Evolutionary conservation across 2,113 vertebrate genomes (phyloP).

Genomic region (Corythornis vintsioides): DNA sequence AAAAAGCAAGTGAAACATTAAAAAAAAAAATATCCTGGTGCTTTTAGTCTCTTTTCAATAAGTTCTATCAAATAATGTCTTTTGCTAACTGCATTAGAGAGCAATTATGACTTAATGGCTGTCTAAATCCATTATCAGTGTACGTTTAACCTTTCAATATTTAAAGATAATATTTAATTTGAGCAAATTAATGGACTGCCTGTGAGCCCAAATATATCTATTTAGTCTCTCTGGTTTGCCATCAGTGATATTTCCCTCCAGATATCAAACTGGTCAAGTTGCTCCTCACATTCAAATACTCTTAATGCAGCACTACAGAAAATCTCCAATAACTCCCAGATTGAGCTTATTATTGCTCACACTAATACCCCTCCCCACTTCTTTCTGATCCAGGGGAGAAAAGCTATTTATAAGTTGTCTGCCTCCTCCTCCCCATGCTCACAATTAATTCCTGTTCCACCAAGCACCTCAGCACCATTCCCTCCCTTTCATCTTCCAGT

Average conservation of each 20-base stretch:
- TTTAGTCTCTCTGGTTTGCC: conserved; percentile 77
- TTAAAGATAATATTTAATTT: conserved; percentile 96
- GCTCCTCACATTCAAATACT: conserved; percentile 26
- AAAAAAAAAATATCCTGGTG: conserved; percentile 58
- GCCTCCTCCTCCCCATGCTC: not conserved
- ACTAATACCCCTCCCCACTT: not conserved
- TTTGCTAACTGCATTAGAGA: conserved; percentile 91
- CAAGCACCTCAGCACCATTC: not conserved
- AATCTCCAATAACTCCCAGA: not conserved
- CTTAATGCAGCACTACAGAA: conserved; percentile 46
- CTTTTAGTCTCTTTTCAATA: conserved; percentile 79
- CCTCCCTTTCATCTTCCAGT: conserved; percentile 14
- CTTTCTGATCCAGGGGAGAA: conserved; percentile 29
- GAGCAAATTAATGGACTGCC: conserved; percentile 86
- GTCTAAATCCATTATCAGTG: conserved; percentile 92
- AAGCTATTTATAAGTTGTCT: conserved; percentile 7
- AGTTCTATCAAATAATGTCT: conserved; percentile 87
- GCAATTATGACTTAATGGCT: conserved; percentile 94
- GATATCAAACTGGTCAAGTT: conserved; percentile 39
- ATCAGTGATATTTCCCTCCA: conserved; percentile 67
- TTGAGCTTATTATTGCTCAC: not conserved
- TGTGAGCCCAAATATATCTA: conserved; percentile 81
- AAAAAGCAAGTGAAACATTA: conserved; percentile 7
- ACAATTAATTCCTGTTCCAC: not conserved
- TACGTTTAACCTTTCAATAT: conserved; percentile 96